Base-by-base conservation (phyloP, 2,888 invertebrate genomes). In the Pyrochroa serraticornis region DNA sequence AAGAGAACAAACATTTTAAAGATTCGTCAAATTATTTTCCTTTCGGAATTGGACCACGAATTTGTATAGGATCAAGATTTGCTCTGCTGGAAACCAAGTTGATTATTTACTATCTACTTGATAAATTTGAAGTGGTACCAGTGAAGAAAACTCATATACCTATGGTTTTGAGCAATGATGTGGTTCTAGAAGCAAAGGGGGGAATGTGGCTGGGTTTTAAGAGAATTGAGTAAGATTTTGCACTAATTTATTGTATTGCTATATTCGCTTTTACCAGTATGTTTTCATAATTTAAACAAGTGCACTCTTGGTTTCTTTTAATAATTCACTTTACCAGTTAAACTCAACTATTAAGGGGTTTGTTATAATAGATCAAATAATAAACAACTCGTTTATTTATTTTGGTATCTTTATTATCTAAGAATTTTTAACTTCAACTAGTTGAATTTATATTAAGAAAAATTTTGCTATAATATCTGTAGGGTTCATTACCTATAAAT, bases 21-120 rank as follows among this genome's bases (percentile, higher is more conserved):
- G 68, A 77, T 54, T 79, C 80, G 0, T 81, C 79, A 58, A 78
- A 81, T 0, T 83, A 77, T 59, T 67, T 81, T 71, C 82, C 83
- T 0, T 83, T 83, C 62, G 83, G 83, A 2, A 1, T 22, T 5
- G 22, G 22, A 22, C 83, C 83, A 0, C 76, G 83, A 56, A 79
- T 72, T 62, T 84, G 83, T 63, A 78, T 83, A 46, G 83, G 82
- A 9, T 70, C 69, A 5, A 55, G 73, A 56, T 72, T 72, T 59
- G 72, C 72, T 12, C 43, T 72, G 5, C 38, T 71, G 52, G 71
- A 71, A 61, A 35, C 57, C 0, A 74, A 74, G 61, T 53, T 61
- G 6, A 22, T 71, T 2, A 56, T 66, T 33, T 64, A 66, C 41
- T 55, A 71, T 32, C 13, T 73, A 6, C 36, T 74, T n/a, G 31